Percentiles rank a stretch among this genome's conserved stretches.
phyloP scores from a whole-genome alignment of 2,888 invertebrate genomes.

The Andricus quercusramuli region DNA sequence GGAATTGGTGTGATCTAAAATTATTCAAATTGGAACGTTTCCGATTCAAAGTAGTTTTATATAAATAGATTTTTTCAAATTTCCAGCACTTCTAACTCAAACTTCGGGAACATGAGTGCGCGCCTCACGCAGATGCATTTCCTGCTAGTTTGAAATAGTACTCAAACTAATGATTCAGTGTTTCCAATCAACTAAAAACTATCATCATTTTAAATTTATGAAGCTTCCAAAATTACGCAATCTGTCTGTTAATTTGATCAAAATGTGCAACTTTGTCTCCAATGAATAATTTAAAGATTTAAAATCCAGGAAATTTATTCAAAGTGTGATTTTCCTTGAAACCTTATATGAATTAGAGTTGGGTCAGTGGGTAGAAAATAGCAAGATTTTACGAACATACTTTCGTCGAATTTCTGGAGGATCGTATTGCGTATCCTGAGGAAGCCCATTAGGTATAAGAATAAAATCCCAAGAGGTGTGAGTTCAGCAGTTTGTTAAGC shows the following conservation, averaged over 20 bases:
- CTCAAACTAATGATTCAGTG: no score
- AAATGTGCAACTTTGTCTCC: neutral
- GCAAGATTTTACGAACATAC: neutral
- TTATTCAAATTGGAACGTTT: no score
- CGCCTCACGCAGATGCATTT: no score
- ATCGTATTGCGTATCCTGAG: conserved; percentile 68
- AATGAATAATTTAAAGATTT: neutral
- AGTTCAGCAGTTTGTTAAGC: conserved; percentile 76
- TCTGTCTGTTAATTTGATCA: neutral
- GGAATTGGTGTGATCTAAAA: no score
- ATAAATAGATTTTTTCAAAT: no score
- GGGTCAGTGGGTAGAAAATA: conserved; percentile 8
- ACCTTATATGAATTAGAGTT: neutral
- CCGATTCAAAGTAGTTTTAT: no score
- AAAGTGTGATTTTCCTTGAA: neutral
- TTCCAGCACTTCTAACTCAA: no score
- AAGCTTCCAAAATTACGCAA: no score
- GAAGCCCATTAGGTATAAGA: conserved; percentile 74
- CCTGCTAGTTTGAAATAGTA: no score
- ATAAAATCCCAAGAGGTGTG: conserved; percentile 74
- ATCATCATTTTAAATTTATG: no score
- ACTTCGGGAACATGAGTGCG: no score
- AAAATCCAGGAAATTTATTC: neutral
- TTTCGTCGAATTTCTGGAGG: conserved; percentile 53
- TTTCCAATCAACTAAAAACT: no score